A percentile compares a stretch with the other conserved stretches of the same genome.
Conservation (phyloP, 2,113 vertebrate genomes). For the Lophotis ruficrista region DNA sequence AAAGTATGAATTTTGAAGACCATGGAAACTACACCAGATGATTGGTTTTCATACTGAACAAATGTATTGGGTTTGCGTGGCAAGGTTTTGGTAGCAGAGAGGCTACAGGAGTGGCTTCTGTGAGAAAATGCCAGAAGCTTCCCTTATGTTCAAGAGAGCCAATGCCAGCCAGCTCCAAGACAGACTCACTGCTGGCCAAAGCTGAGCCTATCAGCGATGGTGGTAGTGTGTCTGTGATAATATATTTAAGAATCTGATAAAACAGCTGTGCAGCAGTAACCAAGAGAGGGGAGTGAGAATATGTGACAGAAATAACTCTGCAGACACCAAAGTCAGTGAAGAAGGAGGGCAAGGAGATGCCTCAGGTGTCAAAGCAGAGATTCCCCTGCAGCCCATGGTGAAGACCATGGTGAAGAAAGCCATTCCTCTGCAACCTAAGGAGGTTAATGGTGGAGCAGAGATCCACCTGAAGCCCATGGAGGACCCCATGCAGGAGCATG, state of each 20-base stretch:
- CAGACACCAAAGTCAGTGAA: not conserved
- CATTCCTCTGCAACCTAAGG: too few species aligned
- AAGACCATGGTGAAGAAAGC: too few species aligned
- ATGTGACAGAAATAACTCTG: not conserved
- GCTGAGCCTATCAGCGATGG: too few species aligned
- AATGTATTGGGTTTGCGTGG: too few species aligned
- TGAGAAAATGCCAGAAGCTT: not conserved
- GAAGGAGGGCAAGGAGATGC: not conserved
- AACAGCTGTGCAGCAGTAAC: not conserved
- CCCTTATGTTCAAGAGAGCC: not conserved
- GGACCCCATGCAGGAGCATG: too few species aligned
- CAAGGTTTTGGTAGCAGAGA: not conserved
- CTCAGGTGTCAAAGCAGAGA: accelerated
- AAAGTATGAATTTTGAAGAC: not conserved
- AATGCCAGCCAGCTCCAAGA: not conserved
- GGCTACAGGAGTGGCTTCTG: not conserved
- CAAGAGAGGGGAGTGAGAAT: not conserved
- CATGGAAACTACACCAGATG: not conserved
- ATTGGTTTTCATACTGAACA: not conserved
- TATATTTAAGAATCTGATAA: not conserved
- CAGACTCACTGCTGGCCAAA: too few species aligned
- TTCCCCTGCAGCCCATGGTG: not conserved
- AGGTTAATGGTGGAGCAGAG: too few species aligned
- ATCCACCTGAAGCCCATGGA: too few species aligned
- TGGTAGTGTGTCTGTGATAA: not conserved